Base-by-base conservation (phyloP, 2,888 invertebrate genomes). In the Loripinus fragilis region DNA sequence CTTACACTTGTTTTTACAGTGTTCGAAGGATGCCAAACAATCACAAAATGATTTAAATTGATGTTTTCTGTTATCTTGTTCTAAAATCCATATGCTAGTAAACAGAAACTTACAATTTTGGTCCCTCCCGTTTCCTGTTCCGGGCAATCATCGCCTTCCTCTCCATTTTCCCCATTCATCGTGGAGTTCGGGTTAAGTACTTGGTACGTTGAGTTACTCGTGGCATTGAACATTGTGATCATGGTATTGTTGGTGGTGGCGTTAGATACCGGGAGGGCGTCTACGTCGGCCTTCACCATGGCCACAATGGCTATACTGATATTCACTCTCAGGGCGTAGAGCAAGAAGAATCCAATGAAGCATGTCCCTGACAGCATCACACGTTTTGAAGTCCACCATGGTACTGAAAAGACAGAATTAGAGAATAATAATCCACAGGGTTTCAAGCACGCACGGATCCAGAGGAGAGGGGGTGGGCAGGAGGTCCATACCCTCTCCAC, bases 261-360 rank as follows among this genome's bases (percentile, higher is more conserved):
- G 23, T 67, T 67, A 23, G 15, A 45, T n/a, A 28, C 50, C 7
- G 28, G 45, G 10, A 38, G 35, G 2, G 35, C 20, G 0, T 75
- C 66, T 5, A 41, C 76, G 0, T 75, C 66, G 2, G 64, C 68
- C 64, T 72, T 78, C 23, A 95, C 94, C 95, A 90, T 90, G 85
- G 95, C 95, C 1, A 95, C 94, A 55, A 95, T 94, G 7, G 95
- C 94, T 81, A 95, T 94, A 83, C 94, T 95, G 12, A 95, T 91
- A 87, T 95, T 95, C 52, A 95, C 94, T n/a, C 95, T 92, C 90
- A 95, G 91, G 33, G 95, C 96, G 95, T 89, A 96, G 95, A 86
- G 95, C 95, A 90, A 95, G 96, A 92, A 96, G 96, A 86, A 92
- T 30, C 92, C 91, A 65, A 92, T 83, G 83, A 92, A 93, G 52